Evolutionary conservation across 2,888 invertebrate genomes (phyloP).

Genomic region (Dusona sp.): DNA sequence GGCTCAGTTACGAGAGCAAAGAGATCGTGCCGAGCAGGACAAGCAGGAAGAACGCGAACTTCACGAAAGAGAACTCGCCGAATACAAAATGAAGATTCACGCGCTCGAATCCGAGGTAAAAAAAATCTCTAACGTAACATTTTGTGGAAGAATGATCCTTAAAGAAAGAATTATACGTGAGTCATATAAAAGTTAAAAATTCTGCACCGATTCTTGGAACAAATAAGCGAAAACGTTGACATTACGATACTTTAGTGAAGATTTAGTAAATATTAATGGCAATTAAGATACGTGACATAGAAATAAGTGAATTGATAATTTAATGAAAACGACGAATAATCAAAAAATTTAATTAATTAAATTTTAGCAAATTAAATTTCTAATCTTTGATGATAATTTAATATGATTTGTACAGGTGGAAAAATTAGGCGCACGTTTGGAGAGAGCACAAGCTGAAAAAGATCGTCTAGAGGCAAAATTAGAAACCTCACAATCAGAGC

Average conservation of each 20-base stretch:
- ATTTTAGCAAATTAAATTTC: neutral
- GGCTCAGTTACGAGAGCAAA: conserved; percentile 95
- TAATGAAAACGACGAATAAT: neutral
- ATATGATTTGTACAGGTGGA: conserved; percentile 87
- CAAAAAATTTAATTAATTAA: neutral
- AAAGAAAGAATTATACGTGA: neutral
- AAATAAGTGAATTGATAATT: neutral
- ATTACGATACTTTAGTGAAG: neutral
- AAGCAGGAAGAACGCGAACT: conserved; percentile 97
- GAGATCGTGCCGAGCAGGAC: conserved; percentile 97
- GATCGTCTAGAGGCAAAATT: conserved; percentile 95
- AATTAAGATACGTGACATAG: no score
- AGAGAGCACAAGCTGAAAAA: conserved; percentile 95
- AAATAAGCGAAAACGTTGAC: neutral
- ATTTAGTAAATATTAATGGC: no score
- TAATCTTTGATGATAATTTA: neutral
- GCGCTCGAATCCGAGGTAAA: conserved; percentile 92
- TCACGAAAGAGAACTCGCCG: conserved; percentile 96
- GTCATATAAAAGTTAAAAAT: neutral
- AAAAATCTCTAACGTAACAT: neutral
- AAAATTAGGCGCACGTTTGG: conserved; percentile 93
- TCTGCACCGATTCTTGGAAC: neutral
- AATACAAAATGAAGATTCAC: conserved; percentile 97
- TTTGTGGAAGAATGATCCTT: neutral
- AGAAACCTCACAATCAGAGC: conserved; percentile 96